Evolutionary conservation across 2,113 vertebrate species (phyloP).

Genomic region (Scalopus aquaticus): DNA sequence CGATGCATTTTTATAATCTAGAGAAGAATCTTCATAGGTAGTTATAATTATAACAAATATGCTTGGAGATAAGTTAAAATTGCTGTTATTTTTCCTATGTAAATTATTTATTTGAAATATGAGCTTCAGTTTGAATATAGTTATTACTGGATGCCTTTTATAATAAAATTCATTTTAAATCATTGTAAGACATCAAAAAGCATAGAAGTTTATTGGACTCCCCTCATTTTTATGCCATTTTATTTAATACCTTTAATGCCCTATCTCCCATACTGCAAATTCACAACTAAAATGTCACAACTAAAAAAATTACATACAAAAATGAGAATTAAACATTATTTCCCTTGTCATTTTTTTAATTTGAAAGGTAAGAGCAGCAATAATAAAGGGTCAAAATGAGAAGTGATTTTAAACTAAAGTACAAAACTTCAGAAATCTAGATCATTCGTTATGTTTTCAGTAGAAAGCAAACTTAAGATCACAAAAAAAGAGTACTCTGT

Average conservation of each 20-base stretch:
- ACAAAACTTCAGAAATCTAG: not conserved
- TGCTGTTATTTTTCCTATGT: not conserved
- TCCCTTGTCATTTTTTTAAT: not conserved
- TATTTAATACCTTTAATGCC: not conserved
- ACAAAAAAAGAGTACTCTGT: not conserved
- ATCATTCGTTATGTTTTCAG: not conserved
- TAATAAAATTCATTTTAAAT: constrained; percentile 41
- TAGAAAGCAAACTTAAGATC: not conserved
- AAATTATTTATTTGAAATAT: not conserved
- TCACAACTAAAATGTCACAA: not conserved
- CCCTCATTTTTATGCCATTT: not conserved
- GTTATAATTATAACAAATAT: not conserved
- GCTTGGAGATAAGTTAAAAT: not conserved
- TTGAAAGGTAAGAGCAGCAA: not conserved
- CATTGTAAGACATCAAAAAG: not conserved
- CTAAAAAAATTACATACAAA: not conserved
- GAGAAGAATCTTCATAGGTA: not conserved
- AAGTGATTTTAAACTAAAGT: not conserved
- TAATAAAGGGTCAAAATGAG: not conserved
- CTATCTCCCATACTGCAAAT: not conserved
- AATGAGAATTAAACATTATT: not conserved
- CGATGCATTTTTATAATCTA: constrained; percentile 29
- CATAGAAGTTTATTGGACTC: not conserved
- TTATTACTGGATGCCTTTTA: not conserved
- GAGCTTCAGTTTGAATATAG: not conserved